Percentiles rank a stretch among this genome's conserved stretches.
Evolutionary conservation across 1,140 invertebrate genomes (phyloP).

Genomic region (Tyrophagus putrescentiae): DNA sequence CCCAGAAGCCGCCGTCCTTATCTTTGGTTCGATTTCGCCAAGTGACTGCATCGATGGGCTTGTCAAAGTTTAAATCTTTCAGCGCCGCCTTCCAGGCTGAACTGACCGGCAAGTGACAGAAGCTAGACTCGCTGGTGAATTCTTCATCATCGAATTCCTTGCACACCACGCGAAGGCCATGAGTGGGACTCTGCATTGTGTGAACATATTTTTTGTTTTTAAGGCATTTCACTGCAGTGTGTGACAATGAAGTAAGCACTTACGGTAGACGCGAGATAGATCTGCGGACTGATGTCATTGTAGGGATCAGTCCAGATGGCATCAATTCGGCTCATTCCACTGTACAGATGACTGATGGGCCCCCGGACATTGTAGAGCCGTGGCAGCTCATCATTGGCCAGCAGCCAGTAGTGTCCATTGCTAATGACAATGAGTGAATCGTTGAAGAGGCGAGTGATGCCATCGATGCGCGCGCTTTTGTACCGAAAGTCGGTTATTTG

Average conservation of each 20-base stretch:
- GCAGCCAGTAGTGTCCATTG: conserved; percentile 14
- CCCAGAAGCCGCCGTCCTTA: conserved; percentile 20
- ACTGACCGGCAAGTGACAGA: conserved; percentile 19
- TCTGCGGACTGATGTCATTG: conserved; percentile 14
- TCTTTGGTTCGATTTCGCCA: conserved; percentile 20
- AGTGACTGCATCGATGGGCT: conserved; percentile 13
- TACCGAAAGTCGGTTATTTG: conserved; percentile 19
- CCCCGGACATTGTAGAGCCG: conserved; percentile 1
- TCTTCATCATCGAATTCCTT: conserved; percentile 12
- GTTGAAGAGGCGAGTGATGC: conserved; percentile 7
- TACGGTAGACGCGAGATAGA: conserved; percentile 12
- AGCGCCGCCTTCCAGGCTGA: background rate
- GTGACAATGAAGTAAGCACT: background rate
- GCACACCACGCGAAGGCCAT: conserved; percentile 16
- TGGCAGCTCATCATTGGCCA: background rate
- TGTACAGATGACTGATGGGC: background rate
- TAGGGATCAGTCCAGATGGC: conserved; percentile 15
- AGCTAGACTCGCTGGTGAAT: background rate
- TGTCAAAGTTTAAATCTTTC: conserved; percentile 9
- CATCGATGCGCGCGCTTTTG: conserved; percentile 7
- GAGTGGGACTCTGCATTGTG: background rate
- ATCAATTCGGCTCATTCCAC: conserved; percentile 11
- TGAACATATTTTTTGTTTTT: background rate
- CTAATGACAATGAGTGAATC: conserved; percentile 13
- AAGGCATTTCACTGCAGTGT: background rate